Conservation (phyloP, 2,113 vertebrate genomes). For the Uria aalge region DNA sequence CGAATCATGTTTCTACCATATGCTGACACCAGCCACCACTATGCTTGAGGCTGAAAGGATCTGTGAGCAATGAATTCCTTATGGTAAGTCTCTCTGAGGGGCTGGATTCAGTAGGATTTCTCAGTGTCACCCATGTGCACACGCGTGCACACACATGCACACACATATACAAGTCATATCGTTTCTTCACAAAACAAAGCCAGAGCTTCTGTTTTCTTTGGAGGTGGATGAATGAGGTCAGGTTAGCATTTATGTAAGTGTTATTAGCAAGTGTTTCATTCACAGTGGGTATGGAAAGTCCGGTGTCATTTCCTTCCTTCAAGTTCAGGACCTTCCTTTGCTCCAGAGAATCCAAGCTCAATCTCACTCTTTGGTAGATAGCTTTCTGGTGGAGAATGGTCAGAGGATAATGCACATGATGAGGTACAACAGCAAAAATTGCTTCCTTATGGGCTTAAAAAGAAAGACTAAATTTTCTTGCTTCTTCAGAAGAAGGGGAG, state of each 20-base stretch:
- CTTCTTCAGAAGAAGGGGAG: neutral
- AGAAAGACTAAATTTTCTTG: neutral
- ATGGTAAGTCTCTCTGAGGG: neutral
- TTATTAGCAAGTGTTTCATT: neutral
- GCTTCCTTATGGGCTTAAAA: neutral
- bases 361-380: neutral
- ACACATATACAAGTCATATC: neutral
- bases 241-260: neutral
- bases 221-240: neutral
- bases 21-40: neutral
- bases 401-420: neutral
- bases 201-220: neutral
- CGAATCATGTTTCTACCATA: neutral
- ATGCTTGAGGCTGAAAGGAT: neutral
- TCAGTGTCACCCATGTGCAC: neutral
- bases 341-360: neutral
- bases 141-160: rapidly evolving
- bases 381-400: neutral
- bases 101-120: neutral
- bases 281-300: neutral
- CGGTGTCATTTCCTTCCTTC: neutral
- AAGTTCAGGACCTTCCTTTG: neutral
- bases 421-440: neutral
- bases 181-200: neutral
- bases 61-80: neutral